These are phyloP conservation scores for Tipula unca DNA, from an alignment of 2,888 invertebrate species.

Conservation along the genomic window DNA sequence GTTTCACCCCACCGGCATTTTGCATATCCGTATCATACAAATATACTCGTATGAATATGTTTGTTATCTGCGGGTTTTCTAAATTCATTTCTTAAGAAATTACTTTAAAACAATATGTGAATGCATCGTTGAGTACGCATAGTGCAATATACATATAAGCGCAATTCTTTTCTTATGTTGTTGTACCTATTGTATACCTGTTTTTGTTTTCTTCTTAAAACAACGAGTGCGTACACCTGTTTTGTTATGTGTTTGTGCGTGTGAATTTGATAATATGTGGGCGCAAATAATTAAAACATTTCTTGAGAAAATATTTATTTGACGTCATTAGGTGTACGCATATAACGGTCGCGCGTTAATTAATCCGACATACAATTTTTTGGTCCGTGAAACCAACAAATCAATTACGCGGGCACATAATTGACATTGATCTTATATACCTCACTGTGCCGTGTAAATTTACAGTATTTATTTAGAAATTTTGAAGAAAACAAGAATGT, in stretches of 20 bases:
- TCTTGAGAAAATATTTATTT: neutral
- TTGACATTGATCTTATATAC: neutral
- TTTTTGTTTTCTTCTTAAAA: neutral
- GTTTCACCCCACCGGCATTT: neutral
- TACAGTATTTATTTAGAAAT: neutral
- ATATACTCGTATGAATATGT: neutral
- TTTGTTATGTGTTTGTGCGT: neutral
- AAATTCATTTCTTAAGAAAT: neutral
- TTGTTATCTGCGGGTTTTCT: conserved; percentile 2
- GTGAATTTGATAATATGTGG: neutral
- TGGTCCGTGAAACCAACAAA: neutral
- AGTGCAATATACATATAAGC: neutral
- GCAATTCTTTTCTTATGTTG: neutral
- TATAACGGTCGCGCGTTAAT: neutral
- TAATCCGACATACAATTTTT: neutral
- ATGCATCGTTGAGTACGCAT: neutral
- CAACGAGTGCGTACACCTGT: neutral
- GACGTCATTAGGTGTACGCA: neutral
- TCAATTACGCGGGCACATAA: neutral
- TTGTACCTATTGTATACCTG: neutral
- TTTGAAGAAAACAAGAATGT: neutral
- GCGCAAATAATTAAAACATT: neutral
- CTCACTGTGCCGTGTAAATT: neutral
- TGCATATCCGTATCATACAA: neutral
- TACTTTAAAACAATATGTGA: neutral